A percentile compares a stretch with the other conserved stretches of the same genome.
These are phyloP conservation scores for Oreortyx pictus DNA, from an alignment of 2,797 vertebrate genomes.

Conservation along the genomic window DNA sequence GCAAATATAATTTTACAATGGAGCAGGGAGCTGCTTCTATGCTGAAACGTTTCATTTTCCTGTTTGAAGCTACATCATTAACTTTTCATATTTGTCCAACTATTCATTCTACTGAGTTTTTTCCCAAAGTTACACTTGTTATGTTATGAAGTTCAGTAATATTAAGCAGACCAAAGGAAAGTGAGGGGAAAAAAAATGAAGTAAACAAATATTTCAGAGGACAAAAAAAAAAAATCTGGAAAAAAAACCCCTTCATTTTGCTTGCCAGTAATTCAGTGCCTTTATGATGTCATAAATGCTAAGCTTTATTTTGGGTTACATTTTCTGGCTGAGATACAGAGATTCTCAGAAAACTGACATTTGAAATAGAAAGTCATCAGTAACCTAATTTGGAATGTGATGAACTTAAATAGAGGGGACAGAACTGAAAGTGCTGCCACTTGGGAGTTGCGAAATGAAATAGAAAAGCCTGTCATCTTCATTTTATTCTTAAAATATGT, in stretches of 20 bases:
- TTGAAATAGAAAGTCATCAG: constrained; percentile 47
- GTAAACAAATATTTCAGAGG: background rate
- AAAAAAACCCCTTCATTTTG: background rate
- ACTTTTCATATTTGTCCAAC: background rate
- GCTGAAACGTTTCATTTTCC: background rate
- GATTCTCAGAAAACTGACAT: background rate
- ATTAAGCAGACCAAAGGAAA: background rate
- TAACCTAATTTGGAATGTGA: background rate
- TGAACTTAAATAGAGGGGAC: constrained; percentile 24
- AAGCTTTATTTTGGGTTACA: background rate
- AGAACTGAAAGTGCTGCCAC: background rate
- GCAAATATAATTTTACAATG: background rate
- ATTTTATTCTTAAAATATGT: background rate
- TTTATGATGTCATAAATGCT: background rate
- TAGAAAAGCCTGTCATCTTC: background rate
- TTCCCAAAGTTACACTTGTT: background rate
- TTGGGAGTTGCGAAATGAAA: background rate
- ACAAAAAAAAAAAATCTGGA: background rate
- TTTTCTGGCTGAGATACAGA: constrained; percentile 27
- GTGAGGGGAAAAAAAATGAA: background rate
- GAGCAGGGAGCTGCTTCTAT: background rate
- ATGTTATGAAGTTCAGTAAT: background rate
- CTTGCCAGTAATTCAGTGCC: background rate
- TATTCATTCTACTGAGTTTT: background rate
- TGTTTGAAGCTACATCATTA: background rate